Base-by-base conservation (phyloP, 2,797 vertebrate genomes). In the Meriones psammophilus region DNA sequence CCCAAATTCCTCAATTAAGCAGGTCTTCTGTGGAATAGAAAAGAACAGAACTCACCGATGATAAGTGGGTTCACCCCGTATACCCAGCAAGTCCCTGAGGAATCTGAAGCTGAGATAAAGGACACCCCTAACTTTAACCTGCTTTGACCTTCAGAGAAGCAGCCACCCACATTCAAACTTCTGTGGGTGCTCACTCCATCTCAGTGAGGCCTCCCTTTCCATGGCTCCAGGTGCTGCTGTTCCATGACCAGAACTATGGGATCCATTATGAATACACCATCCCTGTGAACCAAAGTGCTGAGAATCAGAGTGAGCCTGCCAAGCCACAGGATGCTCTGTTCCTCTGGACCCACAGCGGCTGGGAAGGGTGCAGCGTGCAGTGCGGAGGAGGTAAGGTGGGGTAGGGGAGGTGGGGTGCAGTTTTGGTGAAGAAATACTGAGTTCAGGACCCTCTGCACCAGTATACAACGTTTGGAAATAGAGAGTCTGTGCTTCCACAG, bases 201-300 rank as follows among this genome's bases (percentile, higher is more conserved):
- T 97, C 96, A 88, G 54, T 95, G 91, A 18, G 74, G 80, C 85
- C 84, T 69, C 76, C 95, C 85, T 97, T 97, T 50, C 64, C 92
- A 64, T 96, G 1, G 74, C 91, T 81, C 91, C 98, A 99, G 99
- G 99, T 99, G 94, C 98, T 99, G 97, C 97, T 99, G 24, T 99
- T 99, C 97, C 99, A 99, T 4, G 99, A 99, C 98, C 99, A 99
- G 97, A 99, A 99, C 92, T 99, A 99, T 1, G 99, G 99, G 73
- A 99, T 99, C 97, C 99, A 99, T 98, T 99, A 99, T 3, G 99
- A 99, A 97, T 99, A 99, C 98, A 99, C 99, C 0, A 98, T 99
- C 96, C 99, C 99, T 33, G 98, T 99, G 95, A 99, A 99, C 98
- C 98, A 98, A 64, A 98, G 98, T 0, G 97, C 98, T 17, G 98